Evolutionary conservation across 2,888 invertebrate species (phyloP).

Genomic region (Leptinotarsa juncta): DNA sequence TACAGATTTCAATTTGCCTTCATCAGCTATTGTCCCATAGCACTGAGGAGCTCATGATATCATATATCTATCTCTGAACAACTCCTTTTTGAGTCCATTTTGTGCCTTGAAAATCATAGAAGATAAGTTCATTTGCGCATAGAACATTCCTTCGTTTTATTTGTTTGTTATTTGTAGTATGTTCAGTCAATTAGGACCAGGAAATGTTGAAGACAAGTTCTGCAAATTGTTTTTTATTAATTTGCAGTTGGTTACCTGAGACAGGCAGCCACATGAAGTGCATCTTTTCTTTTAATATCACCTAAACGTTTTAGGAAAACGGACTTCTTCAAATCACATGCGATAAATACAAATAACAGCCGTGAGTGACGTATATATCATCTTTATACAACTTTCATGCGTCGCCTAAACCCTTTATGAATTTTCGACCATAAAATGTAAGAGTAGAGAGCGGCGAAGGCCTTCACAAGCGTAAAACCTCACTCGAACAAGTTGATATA

Average conservation of each 20-base stretch:
- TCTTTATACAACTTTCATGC: neutral
- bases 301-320: neutral
- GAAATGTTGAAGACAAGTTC: too few relatives aligned
- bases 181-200: too few relatives aligned
- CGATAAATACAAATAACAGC: neutral
- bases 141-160: too few relatives aligned
- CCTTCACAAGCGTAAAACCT: constrained; percentile 4
- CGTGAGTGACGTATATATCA: neutral
- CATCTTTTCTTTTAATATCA: neutral
- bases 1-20: too few relatives aligned
- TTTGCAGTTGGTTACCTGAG: neutral
- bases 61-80: too few relatives aligned
- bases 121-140: too few relatives aligned
- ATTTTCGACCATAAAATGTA: constrained; percentile 9
- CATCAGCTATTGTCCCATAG: too few relatives aligned
- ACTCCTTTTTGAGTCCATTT: too few relatives aligned
- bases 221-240: neutral
- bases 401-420: constrained; percentile 6
- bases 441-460: neutral
- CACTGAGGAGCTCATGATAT: too few relatives aligned
- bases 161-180: too few relatives aligned
- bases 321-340: neutral
- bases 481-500: constrained; percentile 7
- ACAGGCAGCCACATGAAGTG: too few relatives aligned
- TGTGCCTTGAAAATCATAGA: too few relatives aligned